These are phyloP conservation scores for Chrysolina oricalcia DNA, from an alignment of 2,888 invertebrate genomes.

Conservation along the genomic window DNA sequence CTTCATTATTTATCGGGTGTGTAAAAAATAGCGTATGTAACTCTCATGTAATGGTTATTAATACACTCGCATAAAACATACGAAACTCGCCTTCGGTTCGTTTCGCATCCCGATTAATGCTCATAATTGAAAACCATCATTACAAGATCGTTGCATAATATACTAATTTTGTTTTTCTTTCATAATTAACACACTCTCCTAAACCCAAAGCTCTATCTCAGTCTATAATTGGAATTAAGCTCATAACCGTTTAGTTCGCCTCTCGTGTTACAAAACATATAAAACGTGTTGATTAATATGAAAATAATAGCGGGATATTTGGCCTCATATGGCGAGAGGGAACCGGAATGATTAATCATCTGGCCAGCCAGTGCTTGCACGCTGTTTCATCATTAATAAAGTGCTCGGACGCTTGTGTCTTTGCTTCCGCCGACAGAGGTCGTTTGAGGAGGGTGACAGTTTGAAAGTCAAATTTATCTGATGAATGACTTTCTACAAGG, in stretches of 20 bases:
- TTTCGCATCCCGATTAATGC: too few relatives aligned
- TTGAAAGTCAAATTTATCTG: slow-evolving; percentile 34
- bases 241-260: slow-evolving; percentile 28
- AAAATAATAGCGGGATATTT: slow-evolving; percentile 66
- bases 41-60: too few relatives aligned
- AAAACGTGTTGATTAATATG: slow-evolving; percentile 64
- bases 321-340: slow-evolving; percentile 67
- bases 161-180: too few relatives aligned
- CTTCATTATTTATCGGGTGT: too few relatives aligned
- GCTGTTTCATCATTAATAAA: slow-evolving; percentile 66
- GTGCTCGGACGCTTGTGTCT: slow-evolving; percentile 60
- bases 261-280: slow-evolving; percentile 23
- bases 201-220: background rate
- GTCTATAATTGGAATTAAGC: slow-evolving; percentile 41
- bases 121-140: too few relatives aligned
- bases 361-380: slow-evolving; percentile 63
- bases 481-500: background rate
- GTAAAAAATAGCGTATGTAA: too few relatives aligned
- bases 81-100: too few relatives aligned
- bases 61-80: too few relatives aligned
- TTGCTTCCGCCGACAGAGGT: slow-evolving; percentile 54
- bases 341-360: slow-evolving; percentile 65
- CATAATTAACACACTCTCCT: too few relatives aligned
- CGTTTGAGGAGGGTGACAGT: slow-evolving; percentile 49
- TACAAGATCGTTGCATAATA: too few relatives aligned